A percentile compares a stretch with the other conserved stretches of the same genome.
Evolutionary conservation across 2,888 invertebrate species (phyloP).

Genomic region (Cantharis flavilabris): DNA sequence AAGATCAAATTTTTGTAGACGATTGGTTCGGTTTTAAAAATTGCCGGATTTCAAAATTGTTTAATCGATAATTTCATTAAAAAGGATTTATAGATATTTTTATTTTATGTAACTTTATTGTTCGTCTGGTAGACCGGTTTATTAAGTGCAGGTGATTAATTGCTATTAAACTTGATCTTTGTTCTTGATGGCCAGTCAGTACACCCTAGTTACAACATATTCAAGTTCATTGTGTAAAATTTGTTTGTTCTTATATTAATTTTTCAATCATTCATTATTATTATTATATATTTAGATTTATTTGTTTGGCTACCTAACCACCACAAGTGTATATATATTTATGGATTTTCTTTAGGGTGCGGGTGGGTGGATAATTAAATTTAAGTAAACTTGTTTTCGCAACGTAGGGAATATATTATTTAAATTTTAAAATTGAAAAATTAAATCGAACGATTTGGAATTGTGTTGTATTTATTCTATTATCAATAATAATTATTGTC

Average conservation of each 20-base stretch:
- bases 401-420: neutral
- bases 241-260: neutral
- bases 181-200: neutral
- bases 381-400: neutral
- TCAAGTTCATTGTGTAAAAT: neutral
- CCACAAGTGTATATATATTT: neutral
- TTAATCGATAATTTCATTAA: neutral
- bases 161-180: neutral
- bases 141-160: neutral
- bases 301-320: neutral
- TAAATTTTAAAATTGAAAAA: neutral
- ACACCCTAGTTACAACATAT: neutral
- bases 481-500: too few relatives aligned
- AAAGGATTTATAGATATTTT: neutral
- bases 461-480: neutral
- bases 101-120: neutral
- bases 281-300: neutral
- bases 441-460: neutral
- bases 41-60: neutral
- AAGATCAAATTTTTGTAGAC: neutral
- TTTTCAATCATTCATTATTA: neutral
- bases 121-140: neutral
- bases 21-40: neutral
- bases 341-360: neutral
- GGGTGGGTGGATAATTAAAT: too few relatives aligned